A percentile compares a stretch with the other conserved stretches of the same genome.
Evolutionary conservation across 2,888 invertebrate genomes (phyloP).

Genomic region (Scaptomyza cyrtandrae): DNA sequence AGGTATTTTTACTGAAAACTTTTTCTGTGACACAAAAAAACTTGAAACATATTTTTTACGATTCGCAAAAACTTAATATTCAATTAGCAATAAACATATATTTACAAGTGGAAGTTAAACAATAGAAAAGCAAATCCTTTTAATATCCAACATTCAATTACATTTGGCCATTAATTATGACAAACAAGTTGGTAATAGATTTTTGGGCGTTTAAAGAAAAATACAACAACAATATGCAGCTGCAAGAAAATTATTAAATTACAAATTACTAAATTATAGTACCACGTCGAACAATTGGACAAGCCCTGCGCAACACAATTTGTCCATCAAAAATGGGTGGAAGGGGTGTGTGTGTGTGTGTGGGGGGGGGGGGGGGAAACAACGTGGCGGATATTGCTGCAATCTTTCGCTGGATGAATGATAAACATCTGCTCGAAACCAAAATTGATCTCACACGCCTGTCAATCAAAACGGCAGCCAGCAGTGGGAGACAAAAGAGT

Average conservation of each 20-base stretch:
- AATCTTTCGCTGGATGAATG: slow-evolving; percentile 38
- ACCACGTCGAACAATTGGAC: slow-evolving; percentile 43
- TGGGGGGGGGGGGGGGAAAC: not conserved
- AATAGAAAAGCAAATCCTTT: slow-evolving; percentile 3
- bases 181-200: slow-evolving; percentile 41
- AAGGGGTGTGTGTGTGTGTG: no score
- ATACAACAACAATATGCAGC: slow-evolving; percentile 19
- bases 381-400: slow-evolving; percentile 43
- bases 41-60: not conserved
- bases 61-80: not conserved
- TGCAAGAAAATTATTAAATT: slow-evolving; percentile 24
- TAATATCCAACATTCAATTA: slow-evolving; percentile 36
- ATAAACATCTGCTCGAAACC: slow-evolving; percentile 65
- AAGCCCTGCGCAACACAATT: slow-evolving; percentile 40
- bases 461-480: slow-evolving; percentile 61
- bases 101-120: not conserved
- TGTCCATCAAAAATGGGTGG: slow-evolving; percentile 49
- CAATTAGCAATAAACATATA: not conserved
- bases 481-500: slow-evolving; percentile 43
- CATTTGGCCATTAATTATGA: slow-evolving; percentile 61
- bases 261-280: slow-evolving; percentile 53
- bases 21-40: not conserved
- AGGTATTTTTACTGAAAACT: not conserved
- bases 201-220: slow-evolving; percentile 27
- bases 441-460: slow-evolving; percentile 67